A percentile compares a stretch with the other conserved stretches of the same genome.
Conservation (phyloP, 1,140 invertebrate genomes). For the Lepidurus couesii region DNA sequence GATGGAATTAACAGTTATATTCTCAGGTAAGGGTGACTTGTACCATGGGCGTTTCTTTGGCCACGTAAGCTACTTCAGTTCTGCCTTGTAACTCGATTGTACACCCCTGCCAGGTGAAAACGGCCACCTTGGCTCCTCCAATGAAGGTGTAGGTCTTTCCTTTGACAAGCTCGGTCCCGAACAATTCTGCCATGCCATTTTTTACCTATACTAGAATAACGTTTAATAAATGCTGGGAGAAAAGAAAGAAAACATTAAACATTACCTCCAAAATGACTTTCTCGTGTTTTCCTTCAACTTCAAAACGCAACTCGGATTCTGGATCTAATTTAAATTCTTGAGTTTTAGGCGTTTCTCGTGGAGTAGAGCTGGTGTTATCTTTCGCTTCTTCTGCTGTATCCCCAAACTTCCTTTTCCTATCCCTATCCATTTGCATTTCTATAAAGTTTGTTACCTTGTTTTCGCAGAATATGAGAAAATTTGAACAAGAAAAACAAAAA, state of each 20-base stretch:
- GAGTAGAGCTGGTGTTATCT: conserved; percentile 24
- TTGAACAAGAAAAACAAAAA: background rate
- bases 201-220: conserved; percentile 58
- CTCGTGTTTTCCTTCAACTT: conserved; percentile 81
- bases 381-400: conserved; percentile 30
- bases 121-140: conserved; percentile 85
- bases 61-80: conserved; percentile 86
- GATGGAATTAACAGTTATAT: background rate
- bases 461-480: background rate
- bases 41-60: conserved; percentile 94
- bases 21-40: background rate
- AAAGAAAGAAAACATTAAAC: conserved; percentile 33
- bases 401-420: background rate
- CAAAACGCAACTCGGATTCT: conserved; percentile 85
- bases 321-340: conserved; percentile 81
- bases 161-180: conserved; percentile 92
- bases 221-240: background rate
- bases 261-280: conserved; percentile 74
- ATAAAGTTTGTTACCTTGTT: background rate
- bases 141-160: conserved; percentile 88
- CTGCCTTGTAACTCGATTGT: conserved; percentile 73
- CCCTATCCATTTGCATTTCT: background rate
- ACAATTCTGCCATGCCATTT: conserved; percentile 86
- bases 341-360: conserved; percentile 34
- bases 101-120: conserved; percentile 95